Base-by-base conservation (phyloP, 2,888 invertebrate species). In the Pseudoips prasinana region DNA sequence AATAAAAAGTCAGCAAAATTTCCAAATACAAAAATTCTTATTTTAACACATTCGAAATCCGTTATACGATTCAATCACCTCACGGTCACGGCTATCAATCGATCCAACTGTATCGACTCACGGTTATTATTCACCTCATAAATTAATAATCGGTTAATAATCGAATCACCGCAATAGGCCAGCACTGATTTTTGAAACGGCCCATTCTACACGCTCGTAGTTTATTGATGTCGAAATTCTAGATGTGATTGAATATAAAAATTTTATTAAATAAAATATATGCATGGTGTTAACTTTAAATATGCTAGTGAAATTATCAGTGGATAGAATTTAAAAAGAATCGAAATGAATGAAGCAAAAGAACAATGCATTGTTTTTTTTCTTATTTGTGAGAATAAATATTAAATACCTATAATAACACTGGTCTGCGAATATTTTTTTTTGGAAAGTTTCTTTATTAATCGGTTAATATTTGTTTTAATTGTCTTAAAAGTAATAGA, bases 111-210 rank as follows among this genome's bases (percentile, higher is more conserved):
- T 69, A 76, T 75, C 77, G 73, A 74, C 73, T 69, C 58, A 73
- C 68, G 73, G 69, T 69, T 66, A 82, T 86, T 86, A 80, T 72
- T 76, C 81, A 80, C 82, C 80, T 80, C 75, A 79, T 86, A 84
- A 85, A 87, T 86, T 79, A 78, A 64, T 81, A 81, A 84, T 85
- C 75, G 81, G 83, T 85, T 79, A 77, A 64, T 81, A 81, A 83
- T 85, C 75, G 81, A 84, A 85, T 84, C 73, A 73, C 73, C 70
- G 64, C 83, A 85, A 87, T 86, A 75, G 83, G 78, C 82, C 80
- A 69, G 57, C 54, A 65, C 81, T 59, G 82, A 87, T 85, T 79
- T 75, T 73, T 73, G 79, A 80, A 20, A 80, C 75, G 78, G 64
- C 58, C 60, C 68, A 71, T 82, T 84, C 64, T 73, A 55, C 60